phyloP scores from a whole-genome alignment of 2,888 invertebrate species.

The Neelides folsomi region DNA sequence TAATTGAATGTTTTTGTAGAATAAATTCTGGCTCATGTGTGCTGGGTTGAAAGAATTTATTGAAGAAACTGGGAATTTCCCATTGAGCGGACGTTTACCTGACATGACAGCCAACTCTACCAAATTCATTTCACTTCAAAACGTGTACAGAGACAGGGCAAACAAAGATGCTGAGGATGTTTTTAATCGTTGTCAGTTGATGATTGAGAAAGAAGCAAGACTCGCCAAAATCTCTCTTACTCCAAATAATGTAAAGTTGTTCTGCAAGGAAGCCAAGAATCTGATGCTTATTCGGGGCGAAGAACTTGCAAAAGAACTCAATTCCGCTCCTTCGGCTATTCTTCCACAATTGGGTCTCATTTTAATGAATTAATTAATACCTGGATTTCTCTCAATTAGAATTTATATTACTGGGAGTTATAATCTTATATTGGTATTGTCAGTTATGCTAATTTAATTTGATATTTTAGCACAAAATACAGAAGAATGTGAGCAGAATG shows the following conservation, averaged over 20 bases:
- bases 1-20: conserved; percentile 40
- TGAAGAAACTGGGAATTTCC: conserved; percentile 64
- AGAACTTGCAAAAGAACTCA: conserved; percentile 65
- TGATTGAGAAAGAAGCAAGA: conserved; percentile 46
- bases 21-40: conserved; percentile 85
- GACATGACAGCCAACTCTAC: conserved; percentile 95
- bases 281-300: conserved; percentile 62
- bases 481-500: conserved; percentile 71
- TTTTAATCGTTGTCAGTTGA: conserved; percentile 61
- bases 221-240: conserved; percentile 23
- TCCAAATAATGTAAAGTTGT: conserved; percentile 57
- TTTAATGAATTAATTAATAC: conserved; percentile 8
- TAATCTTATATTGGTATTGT: no score
- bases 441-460: conserved; percentile 3
- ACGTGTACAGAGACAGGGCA: conserved; percentile 72
- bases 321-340: conserved; percentile 45
- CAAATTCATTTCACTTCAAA: conserved; percentile 76
- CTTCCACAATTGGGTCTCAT: conserved; percentile 45
- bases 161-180: conserved; percentile 65
- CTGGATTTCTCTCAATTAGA: no score
- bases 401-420: no score
- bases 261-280: conserved; percentile 77
- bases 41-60: conserved; percentile 77
- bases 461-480: conserved; percentile 49
- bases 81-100: conserved; percentile 74